Base-by-base conservation (phyloP, 1,140 invertebrate genomes). In the Cyclargus thomasi region DNA sequence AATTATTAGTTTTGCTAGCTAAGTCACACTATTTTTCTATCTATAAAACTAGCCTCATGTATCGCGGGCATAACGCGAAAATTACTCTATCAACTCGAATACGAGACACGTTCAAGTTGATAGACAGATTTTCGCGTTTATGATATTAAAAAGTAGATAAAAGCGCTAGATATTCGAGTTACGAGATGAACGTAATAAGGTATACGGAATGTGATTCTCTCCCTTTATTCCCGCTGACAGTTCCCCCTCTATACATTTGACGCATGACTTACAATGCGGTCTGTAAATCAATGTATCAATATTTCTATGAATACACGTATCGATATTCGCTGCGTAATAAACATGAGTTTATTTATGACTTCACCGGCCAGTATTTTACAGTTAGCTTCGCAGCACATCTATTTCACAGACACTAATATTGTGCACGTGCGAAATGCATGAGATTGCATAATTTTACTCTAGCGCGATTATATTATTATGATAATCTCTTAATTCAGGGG, bases 231-330 rank as follows among this genome's bases (percentile, higher is more conserved):
- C 71, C 67, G 69, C 68, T 74, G 75, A 79, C 72, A 77, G 67
- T 70, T 72, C 70, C 76, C 74, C 75, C 72, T 74, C 71, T 70
- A 68, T 69, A 73, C 74, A 67, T 79, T 81, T 79, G 79, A 78
- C 76, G 74, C 73, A 79, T 79, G 75, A 81, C 81, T 81, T 83
- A 80, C 77, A 70, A 69, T 53, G 36, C 70, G 64, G 66, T 69
- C 62, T 68, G 63, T 71, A 66, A 67, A 67, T 71, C 53, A 17
- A 62, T 64, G 36, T 47, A 59, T 59, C 55, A 59, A 59, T 59
- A 59, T 59, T 59, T 59, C 55, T 59, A 59, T 59, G 55, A 59
- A 59, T 59, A 59, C 55, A 20, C 55, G 18, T 55, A 55, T 59
- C 18, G 17, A 20, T 59, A 59, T 55, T 55, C 39, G 39, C 39